Evolutionary conservation across 2,797 vertebrate genomes (phyloP).

Genomic region (Apodemus agrarius): DNA sequence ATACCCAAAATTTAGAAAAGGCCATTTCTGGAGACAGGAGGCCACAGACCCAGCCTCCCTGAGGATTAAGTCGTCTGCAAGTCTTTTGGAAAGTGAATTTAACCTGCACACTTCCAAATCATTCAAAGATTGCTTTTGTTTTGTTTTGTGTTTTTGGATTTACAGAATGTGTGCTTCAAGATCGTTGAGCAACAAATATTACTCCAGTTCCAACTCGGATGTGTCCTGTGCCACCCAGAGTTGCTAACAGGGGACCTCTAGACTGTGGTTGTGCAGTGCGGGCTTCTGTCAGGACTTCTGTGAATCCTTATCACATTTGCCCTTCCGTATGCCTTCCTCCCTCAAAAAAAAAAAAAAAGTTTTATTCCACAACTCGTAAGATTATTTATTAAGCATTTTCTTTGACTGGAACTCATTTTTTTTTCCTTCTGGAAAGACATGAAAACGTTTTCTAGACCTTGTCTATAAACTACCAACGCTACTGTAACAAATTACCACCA

Average conservation of each 20-base stretch:
- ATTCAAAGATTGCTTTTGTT: conserved; percentile 19
- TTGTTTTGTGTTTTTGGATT: not conserved
- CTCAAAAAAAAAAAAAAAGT: not conserved
- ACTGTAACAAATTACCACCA: not conserved
- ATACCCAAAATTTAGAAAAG: conserved; percentile 11
- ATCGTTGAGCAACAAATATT: not conserved
- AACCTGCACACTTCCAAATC: conserved; percentile 19
- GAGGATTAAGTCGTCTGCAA: conserved; percentile 17
- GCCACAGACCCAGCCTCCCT: not conserved
- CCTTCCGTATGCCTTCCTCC: not conserved
- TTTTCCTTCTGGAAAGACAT: conserved; percentile 50
- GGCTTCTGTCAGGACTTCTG: not conserved
- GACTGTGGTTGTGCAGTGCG: not conserved
- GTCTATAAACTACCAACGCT: not conserved
- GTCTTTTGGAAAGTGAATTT: conserved; percentile 29
- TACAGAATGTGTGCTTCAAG: conserved; percentile 1
- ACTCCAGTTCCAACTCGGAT: not conserved
- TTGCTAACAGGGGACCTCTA: not conserved
- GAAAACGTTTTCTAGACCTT: not conserved
- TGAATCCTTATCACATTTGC: not conserved
- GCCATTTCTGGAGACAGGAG: conserved; percentile 36
- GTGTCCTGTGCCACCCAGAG: not conserved
- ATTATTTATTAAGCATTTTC: conserved; percentile 22
- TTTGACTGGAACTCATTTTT: not conserved
- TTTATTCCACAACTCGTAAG: not conserved